These are phyloP conservation scores for Tetrapedia diversipes DNA, from an alignment of 2,888 invertebrate genomes.

Conservation along the genomic window DNA sequence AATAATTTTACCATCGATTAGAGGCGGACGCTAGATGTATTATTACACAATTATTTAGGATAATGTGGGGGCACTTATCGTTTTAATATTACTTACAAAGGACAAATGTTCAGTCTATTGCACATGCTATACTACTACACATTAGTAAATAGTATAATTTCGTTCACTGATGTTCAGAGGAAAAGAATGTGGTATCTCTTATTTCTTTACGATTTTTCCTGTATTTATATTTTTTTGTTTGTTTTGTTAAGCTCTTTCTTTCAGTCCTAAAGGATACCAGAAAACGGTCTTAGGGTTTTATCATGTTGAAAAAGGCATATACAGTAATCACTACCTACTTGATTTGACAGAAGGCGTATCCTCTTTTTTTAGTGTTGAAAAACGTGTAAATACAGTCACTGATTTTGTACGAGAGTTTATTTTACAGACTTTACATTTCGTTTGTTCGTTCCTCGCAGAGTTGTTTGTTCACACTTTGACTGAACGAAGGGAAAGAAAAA, in stretches of 20 bases:
- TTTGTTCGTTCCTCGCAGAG: slow-evolving; percentile 37
- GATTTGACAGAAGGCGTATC: slow-evolving; percentile 56
- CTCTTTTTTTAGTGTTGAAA: slow-evolving; percentile 40
- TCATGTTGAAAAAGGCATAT: slow-evolving; percentile 52
- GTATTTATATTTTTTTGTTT: neutral
- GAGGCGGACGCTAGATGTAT: slow-evolving; percentile 59
- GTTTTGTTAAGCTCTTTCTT: slow-evolving; percentile 58
- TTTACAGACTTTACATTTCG: slow-evolving; percentile 51
- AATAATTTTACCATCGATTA: slow-evolving; percentile 58
- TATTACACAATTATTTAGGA: slow-evolving; percentile 59
- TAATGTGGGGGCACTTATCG: slow-evolving; percentile 63
- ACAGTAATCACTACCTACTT: slow-evolving; percentile 55
- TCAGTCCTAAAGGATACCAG: slow-evolving; percentile 52
- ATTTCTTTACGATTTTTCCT: neutral
- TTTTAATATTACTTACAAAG: slow-evolving; percentile 61
- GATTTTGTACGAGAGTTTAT: slow-evolving; percentile 61
- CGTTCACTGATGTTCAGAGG: slow-evolving; percentile 29
- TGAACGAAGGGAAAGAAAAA: slow-evolving; percentile 15
- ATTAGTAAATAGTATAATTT: slow-evolving; percentile 53
- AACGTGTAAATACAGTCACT: slow-evolving; percentile 52
- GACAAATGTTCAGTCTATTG: slow-evolving; percentile 63
- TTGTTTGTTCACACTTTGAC: slow-evolving; percentile 4
- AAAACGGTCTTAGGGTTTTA: slow-evolving; percentile 26
- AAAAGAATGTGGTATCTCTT: slow-evolving; percentile 39
- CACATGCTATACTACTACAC: slow-evolving; percentile 58